Percentiles rank a stretch among this genome's conserved stretches.
Conservation (phyloP, 2,888 invertebrate species). For the Lissonota sp. region DNA sequence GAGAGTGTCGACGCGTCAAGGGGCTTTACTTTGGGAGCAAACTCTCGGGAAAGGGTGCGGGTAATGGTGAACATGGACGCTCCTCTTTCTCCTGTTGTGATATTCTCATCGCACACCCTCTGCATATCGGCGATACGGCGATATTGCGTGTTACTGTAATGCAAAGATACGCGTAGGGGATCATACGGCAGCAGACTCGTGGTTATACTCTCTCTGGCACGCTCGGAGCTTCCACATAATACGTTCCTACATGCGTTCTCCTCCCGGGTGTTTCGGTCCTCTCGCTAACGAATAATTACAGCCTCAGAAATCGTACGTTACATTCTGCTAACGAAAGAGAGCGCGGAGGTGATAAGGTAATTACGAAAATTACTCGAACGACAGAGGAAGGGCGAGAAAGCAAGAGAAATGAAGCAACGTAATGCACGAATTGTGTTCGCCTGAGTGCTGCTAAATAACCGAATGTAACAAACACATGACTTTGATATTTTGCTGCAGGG, state of each 20-base stretch:
- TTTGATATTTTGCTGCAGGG: conserved; percentile 4
- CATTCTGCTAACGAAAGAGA: conserved; percentile 53
- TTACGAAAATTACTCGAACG: conserved; percentile 50
- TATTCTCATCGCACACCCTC: conserved; percentile 37
- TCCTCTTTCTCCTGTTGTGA: conserved; percentile 32
- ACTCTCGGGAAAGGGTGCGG: conserved; percentile 52
- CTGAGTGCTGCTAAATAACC: conserved; percentile 47
- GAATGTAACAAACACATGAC: conserved; percentile 3
- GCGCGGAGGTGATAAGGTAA: conserved; percentile 23
- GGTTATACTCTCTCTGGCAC: conserved; percentile 54
- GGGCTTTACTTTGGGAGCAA: conserved; percentile 33
- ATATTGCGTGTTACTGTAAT: conserved; percentile 37
- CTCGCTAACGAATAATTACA: conserved; percentile 76
- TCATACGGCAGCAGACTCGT: conserved; percentile 17
- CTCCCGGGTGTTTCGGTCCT: conserved; percentile 57
- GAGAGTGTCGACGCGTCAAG: conserved; percentile 59
- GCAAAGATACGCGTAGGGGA: conserved; percentile 52
- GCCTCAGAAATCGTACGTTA: conserved; percentile 68
- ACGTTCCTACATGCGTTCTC: conserved; percentile 32
- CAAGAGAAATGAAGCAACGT: conserved; percentile 60
- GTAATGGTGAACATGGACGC: conserved; percentile 68
- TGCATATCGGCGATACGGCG: conserved; percentile 16
- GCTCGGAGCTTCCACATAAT: conserved; percentile 35
- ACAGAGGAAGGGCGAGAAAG: conserved; percentile 52
- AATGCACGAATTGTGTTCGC: conserved; percentile 76